phyloP scores from a whole-genome alignment of 2,888 invertebrate genomes.

The Caenorhabditis doughertyi region DNA sequence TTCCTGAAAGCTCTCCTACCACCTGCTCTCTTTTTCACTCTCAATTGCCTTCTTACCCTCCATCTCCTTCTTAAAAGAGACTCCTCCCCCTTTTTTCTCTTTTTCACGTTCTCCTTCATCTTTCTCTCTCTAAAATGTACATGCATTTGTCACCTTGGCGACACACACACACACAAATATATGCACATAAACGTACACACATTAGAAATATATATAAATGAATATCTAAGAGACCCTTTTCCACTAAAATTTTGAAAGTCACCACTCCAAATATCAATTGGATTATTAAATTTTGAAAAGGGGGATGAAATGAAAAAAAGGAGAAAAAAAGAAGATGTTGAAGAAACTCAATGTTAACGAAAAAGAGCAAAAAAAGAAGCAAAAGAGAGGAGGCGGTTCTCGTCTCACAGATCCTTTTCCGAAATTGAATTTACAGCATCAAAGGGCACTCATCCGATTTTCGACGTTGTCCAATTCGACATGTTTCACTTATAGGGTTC shows the following conservation, averaged over 20 bases:
- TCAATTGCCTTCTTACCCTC: conserved; percentile 5
- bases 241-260: conserved; percentile 19
- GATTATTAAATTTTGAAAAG: conserved; percentile 43
- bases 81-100: no score
- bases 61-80: no score
- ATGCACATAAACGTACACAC: conserved; percentile 12
- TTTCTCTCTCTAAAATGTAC: conserved; percentile 48
- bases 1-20: neutral
- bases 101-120: neutral
- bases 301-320: conserved; percentile 1
- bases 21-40: neutral
- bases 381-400: neutral
- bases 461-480: conserved; percentile 5
- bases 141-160: conserved; percentile 62
- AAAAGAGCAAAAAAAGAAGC: conserved; percentile 4
- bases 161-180: conserved; percentile 31
- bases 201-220: conserved; percentile 43
- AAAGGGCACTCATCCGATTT: conserved; percentile 55
- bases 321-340: conserved; percentile 11
- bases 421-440: conserved; percentile 57
- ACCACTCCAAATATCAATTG: neutral
- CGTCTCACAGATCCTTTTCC: conserved; percentile 1
- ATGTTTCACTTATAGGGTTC: conserved; percentile 26
- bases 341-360: no score
- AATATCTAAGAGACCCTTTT: neutral